These are phyloP conservation scores for Epinephelus cyanopodus DNA, from an alignment of 2,113 vertebrate genomes.

Conservation along the genomic window DNA sequence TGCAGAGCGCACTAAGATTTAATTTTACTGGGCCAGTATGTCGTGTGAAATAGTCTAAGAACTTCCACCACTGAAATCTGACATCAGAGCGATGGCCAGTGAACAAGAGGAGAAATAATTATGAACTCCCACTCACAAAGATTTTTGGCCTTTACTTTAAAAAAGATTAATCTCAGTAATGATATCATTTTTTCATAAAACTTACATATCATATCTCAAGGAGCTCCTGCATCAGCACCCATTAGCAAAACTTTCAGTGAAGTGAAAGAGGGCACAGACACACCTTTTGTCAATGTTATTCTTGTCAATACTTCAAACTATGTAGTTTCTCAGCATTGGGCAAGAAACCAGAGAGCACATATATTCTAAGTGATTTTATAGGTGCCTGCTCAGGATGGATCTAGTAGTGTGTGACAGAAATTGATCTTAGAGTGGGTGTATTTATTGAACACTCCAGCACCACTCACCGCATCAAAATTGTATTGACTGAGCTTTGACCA, in stretches of 20 bases:
- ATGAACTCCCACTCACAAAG: neutral
- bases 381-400: conserved; percentile 5
- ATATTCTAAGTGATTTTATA: conserved; percentile 16
- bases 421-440: conserved; percentile 2
- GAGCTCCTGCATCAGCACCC: neutral
- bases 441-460: conserved; percentile 33
- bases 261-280: neutral
- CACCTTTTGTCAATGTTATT: conserved; percentile 4
- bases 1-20: conserved; percentile 21
- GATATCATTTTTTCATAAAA: neutral
- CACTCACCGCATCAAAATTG: conserved; percentile 7
- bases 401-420: conserved; percentile 11
- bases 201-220: neutral
- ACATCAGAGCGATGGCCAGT: neutral
- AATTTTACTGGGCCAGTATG: conserved; percentile 30
- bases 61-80: conserved; percentile 26
- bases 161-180: neutral
- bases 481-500: conserved; percentile 10
- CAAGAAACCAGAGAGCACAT: conserved; percentile 25
- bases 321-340: neutral
- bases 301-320: conserved; percentile 11
- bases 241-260: neutral
- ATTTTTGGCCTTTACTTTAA: neutral
- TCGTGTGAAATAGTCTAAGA: conserved; percentile 30
- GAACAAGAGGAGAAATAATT: conserved; percentile 26